Evolutionary conservation across 2,113 vertebrate genomes (phyloP), one percentile per base, ranked within the genome.

Genomic region (Leuciscus idus): DNA sequence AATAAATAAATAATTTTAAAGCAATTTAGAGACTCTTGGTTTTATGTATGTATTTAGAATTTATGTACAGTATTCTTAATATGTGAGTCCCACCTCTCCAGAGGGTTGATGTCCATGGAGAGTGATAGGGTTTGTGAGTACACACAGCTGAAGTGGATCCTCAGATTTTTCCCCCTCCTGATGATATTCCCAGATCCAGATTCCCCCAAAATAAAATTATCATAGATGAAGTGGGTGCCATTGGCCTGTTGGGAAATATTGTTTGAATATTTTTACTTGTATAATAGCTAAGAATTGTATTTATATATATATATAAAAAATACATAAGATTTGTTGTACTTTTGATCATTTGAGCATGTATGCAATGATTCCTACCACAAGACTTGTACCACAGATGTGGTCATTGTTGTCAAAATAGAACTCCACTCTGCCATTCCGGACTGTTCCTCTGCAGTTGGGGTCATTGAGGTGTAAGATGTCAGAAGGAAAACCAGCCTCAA

Each of bases 321-420:
- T 26, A 26, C 4, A 33, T 13, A 23, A 7, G 10, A 62, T 12
- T 26, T 12, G n/a, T 62, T 62, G n/a, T 26, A 11, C 55, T 23
- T 28, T 15, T 64, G 6, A 33, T 2, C 9, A 17, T 33, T 17
- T n/a, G 13, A 6, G 1, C 2, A 66, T 17, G 28, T 33, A 66
- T 26, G 2, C 0, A 17, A 7, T 17, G 36, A 36, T 4, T 28
- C 50, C 2, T 90, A 94, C 93, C 92, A 12, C 88, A 33, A 93
- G 79, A 19, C 36, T 26, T n/a, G 93, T 93, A 23, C 93, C 93
- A 83, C 93, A 95, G 15, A 88, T 61, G 28, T 90, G 61, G 2
- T 86, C 57, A 0, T 90, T 85, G 10, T 91, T 91, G 8, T 94
- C 77, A n/a, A 93, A 94, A 33, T 81, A 68, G 87, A 95, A 95